Evolutionary conservation across 2,888 invertebrate species (phyloP), one percentile per base, ranked within the genome.

Genomic region (Erebia aethiops): DNA sequence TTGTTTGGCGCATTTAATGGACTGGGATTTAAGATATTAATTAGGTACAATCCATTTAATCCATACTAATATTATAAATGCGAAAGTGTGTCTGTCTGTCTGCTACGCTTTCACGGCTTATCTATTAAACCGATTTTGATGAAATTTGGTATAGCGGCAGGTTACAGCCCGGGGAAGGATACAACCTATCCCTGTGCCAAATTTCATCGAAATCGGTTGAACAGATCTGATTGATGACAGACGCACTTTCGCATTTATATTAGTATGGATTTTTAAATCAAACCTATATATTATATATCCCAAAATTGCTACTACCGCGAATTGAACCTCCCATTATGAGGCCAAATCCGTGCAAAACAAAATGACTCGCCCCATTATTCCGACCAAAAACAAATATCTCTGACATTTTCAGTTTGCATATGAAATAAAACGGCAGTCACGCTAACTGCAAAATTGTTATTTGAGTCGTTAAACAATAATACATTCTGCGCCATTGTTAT

Each of bases 1-100:
- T 64, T 65, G 65, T 58, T 69, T 52, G 65, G 56, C 58, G 16
- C 49, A 4, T 65, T 54, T 60, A 70, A 70, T 65, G 52, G 41
- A 60, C 49, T 41, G 13, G 46, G 18, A 3, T 11, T 21, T 10
- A 46, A 18, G 21, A 62, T 46, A 62, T 26, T 61, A 18, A 60
- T 60, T 62, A n/a, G n/a, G n/a, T n/a, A 62, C 49, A 49, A 2
- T 60, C 41, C 14, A 62, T 46, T 21, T 4, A 2, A 26, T 7
- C 5, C 26, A 26, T 2, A 26, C 46, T 46, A 10, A 1, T 11
- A 8, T 26, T 26, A 26, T 26, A 0, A 4, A 4, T 26, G 3
- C 3, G 26, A 26, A 26, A 26, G 2, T 26, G 8, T n/a, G 52
- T 21, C 21, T 21, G 21, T 21, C 21, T 21, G 21, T 21, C 21